These are phyloP conservation scores for Hydra vulgaris DNA, from an alignment of 30 jellyfish, hydroid and myxozoan species.

Conservation along the genomic window DNA sequence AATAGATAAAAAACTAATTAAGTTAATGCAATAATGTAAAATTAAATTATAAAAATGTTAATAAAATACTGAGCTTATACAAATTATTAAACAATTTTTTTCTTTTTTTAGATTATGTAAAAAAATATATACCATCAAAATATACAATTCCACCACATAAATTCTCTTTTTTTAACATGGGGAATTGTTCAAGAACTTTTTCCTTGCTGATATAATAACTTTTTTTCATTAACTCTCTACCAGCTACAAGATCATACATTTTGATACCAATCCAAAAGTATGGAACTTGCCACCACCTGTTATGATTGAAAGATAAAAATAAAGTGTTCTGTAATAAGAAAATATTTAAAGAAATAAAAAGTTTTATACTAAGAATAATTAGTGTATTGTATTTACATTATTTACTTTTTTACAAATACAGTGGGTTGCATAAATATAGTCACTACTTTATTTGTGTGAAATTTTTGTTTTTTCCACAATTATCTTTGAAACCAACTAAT, in stretches of 20 bases:
- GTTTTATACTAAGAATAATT: not conserved
- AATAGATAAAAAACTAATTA: too few relatives aligned
- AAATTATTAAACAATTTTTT: too few relatives aligned
- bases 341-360: not conserved
- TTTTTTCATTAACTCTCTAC: conserved; percentile 63
- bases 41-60: too few relatives aligned
- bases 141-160: conserved; percentile 88
- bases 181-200: conserved; percentile 73
- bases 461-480: too few relatives aligned
- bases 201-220: conserved; percentile 64
- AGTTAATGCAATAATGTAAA: too few relatives aligned
- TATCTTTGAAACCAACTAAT: too few relatives aligned
- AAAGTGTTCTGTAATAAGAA: not conserved
- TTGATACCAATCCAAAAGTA: conserved; percentile 96
- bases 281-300: conserved; percentile 99
- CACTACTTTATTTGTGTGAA: too few relatives aligned
- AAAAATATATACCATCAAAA: conserved; percentile 85
- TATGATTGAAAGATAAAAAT: not conserved
- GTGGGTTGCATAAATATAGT: too few relatives aligned
- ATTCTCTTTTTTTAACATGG: conserved; percentile 61
- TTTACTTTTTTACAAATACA: too few relatives aligned
- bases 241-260: conserved; percentile 94
- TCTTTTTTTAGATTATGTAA: too few relatives aligned
- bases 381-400: not conserved
- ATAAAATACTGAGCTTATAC: too few relatives aligned